These are phyloP conservation scores for Champsocephalus esox DNA, from an alignment of 2,797 vertebrate species.

Conservation along the genomic window DNA sequence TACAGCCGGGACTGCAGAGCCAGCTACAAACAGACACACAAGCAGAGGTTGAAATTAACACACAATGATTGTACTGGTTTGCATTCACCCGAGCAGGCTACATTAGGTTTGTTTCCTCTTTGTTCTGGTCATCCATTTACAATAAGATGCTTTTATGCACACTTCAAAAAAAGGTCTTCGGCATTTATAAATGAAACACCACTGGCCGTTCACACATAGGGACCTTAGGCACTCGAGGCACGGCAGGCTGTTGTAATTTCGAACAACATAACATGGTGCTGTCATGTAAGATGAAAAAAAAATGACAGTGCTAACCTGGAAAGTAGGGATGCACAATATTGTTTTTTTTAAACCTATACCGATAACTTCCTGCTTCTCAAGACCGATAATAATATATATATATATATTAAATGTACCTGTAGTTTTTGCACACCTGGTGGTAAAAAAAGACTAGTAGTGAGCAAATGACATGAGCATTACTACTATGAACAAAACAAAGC, in stretches of 20 bases:
- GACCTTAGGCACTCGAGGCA: not conserved
- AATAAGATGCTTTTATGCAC: not conserved
- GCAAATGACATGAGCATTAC: too few species aligned
- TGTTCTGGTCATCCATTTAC: not conserved
- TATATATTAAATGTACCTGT: too few species aligned
- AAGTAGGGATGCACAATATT: too few species aligned
- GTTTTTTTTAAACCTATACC: too few species aligned
- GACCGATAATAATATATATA: too few species aligned
- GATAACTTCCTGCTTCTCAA: too few species aligned
- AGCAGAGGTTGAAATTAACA: constrained; percentile 37
- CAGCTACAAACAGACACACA: constrained; percentile 72
- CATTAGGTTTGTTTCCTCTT: not conserved
- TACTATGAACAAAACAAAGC: too few species aligned
- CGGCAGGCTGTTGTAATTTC: not conserved
- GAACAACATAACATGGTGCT: not conserved
- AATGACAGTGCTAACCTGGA: not conserved
- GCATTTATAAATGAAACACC: not conserved
- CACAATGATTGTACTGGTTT: constrained; percentile 6
- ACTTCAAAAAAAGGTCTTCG: not conserved
- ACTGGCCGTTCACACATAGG: not conserved
- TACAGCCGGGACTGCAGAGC: constrained; percentile 86
- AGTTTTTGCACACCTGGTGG: too few species aligned
- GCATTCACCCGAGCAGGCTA: not conserved
- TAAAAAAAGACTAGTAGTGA: too few species aligned
- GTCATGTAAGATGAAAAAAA: not conserved